Conservation (phyloP, 2,888 invertebrate genomes). For the Hirudinaria manillensis region DNA sequence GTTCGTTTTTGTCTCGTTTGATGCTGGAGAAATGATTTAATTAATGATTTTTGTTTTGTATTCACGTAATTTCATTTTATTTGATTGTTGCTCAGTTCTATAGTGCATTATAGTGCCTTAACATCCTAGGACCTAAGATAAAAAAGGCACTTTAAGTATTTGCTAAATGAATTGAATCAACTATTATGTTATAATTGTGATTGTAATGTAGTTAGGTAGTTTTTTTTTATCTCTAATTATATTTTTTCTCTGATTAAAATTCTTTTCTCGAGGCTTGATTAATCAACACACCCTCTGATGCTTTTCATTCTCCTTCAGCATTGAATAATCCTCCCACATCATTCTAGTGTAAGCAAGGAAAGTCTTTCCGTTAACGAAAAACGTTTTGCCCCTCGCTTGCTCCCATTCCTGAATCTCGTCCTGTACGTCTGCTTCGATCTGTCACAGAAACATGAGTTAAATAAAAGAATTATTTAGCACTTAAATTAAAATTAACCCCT, state of each 20-base stretch:
- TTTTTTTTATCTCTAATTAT: too few species aligned
- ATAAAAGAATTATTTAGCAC: neutral
- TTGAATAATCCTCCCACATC: slow-evolving; percentile 25
- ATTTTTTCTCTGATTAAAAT: too few species aligned
- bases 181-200: neutral
- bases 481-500: too few species aligned
- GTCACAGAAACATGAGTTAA: neutral
- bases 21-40: neutral
- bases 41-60: too few species aligned
- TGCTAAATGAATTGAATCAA: neutral
- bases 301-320: slow-evolving; percentile 26
- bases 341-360: neutral
- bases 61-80: too few species aligned
- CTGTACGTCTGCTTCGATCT: slow-evolving; percentile 17
- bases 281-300: slow-evolving; percentile 16
- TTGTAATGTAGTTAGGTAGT: too few species aligned
- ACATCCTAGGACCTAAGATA: too few species aligned
- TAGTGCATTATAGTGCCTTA: too few species aligned
- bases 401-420: slow-evolving; percentile 27
- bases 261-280: too few species aligned
- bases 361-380: slow-evolving; percentile 18
- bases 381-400: neutral
- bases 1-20: slow-evolving; percentile 15
- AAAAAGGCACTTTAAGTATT: too few species aligned
- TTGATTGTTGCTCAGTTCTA: too few species aligned